A percentile compares a stretch with the other conserved stretches of the same genome.
Conservation (phyloP, 2,797 vertebrate genomes). For the Muscicapa comitata region DNA sequence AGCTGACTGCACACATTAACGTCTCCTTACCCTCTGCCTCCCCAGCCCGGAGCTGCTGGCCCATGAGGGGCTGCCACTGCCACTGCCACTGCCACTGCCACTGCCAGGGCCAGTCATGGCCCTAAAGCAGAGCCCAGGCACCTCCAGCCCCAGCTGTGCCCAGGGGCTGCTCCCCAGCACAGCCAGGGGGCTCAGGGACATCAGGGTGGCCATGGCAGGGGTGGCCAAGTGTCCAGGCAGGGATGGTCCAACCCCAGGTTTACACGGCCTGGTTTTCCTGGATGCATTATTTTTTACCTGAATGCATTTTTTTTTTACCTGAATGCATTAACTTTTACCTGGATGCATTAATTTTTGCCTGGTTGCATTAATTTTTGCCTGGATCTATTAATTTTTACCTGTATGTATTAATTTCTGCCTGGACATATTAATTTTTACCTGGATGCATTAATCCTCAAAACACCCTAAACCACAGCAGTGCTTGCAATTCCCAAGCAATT, state of each 20-base stretch:
- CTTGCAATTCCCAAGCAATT: background rate
- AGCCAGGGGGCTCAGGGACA: too few relatives aligned
- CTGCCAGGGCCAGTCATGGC: background rate
- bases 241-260: background rate
- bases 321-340: background rate
- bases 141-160: background rate
- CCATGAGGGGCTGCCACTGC: background rate
- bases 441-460: background rate
- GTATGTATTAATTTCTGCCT: too few relatives aligned
- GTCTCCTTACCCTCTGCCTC: conserved; percentile 52
- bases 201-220: too few relatives aligned
- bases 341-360: too few relatives aligned
- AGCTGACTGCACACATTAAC: conserved; percentile 56
- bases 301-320: background rate
- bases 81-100: too few relatives aligned
- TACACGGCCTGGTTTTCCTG: background rate
- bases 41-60: background rate
- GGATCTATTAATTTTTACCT: background rate
- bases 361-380: background rate
- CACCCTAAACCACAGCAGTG: background rate
- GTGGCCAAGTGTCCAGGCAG: too few relatives aligned
- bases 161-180: too few relatives aligned
- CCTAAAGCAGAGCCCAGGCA: background rate
- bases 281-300: too few relatives aligned
- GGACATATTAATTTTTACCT: background rate